Evolutionary conservation across 2,888 invertebrate genomes (phyloP).

Genomic region (Heliconius aoede): DNA sequence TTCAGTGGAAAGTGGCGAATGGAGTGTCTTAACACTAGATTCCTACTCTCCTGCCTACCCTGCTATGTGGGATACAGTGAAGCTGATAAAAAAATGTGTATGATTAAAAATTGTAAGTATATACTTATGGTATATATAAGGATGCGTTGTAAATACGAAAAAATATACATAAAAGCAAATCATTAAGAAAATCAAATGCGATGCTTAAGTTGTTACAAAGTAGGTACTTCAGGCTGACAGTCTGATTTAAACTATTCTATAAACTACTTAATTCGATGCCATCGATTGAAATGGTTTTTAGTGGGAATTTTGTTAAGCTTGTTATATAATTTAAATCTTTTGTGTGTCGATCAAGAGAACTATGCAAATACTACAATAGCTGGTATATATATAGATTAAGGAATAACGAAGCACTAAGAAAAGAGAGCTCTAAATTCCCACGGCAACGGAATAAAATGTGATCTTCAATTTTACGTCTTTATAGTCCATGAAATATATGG

Average conservation of each 20-base stretch:
- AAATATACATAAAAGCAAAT: neutral
- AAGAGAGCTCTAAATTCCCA: neutral
- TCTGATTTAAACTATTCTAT: neutral
- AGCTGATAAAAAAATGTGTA: no score
- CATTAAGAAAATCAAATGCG: neutral
- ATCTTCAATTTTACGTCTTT: neutral
- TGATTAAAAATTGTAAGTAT: no score
- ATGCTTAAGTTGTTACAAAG: constrained; percentile 9
- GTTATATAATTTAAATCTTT: neutral
- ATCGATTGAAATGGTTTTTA: neutral
- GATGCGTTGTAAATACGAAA: neutral
- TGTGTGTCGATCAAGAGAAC: neutral
- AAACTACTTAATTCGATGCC: constrained; percentile 7
- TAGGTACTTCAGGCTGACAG: neutral
- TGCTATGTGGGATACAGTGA: no score
- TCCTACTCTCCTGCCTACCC: no score
- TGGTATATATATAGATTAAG: neutral
- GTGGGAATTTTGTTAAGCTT: neutral
- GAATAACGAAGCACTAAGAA: neutral
- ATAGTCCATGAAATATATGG: neutral
- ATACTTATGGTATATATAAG: no score
- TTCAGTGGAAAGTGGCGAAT: no score
- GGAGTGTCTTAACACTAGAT: no score
- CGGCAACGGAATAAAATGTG: no score
- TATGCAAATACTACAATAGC: neutral